Conservation (phyloP, 2,888 invertebrate species). For the Dendrolimus houi region DNA sequence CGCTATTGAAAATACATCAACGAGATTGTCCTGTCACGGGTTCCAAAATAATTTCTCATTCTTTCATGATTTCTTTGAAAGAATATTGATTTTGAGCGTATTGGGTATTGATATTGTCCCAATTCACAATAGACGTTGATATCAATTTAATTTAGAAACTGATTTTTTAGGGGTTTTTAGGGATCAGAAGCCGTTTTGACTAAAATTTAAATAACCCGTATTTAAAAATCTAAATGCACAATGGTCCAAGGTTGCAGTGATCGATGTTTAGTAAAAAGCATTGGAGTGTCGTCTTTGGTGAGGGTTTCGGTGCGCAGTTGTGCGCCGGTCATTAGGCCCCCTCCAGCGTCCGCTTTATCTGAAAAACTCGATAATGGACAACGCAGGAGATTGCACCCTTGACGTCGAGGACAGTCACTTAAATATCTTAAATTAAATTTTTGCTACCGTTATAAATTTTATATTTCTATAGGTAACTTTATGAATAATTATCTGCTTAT, state of each 20-base stretch:
- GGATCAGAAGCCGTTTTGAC: too few species aligned
- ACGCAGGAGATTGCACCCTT: background rate
- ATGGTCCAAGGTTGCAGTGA: too few species aligned
- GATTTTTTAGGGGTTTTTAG: too few species aligned
- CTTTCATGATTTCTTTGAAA: background rate
- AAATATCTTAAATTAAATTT: background rate
- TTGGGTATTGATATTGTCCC: too few species aligned
- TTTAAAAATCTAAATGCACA: too few species aligned
- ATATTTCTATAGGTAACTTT: too few species aligned
- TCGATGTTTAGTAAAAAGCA: background rate
- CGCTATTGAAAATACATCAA: background rate
- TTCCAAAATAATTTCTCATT: background rate
- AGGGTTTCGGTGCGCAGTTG: background rate
- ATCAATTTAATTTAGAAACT: too few species aligned
- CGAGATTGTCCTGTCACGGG: background rate
- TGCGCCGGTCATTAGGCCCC: background rate
- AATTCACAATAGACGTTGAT: too few species aligned
- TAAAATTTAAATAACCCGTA: too few species aligned
- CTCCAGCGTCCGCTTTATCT: constrained; percentile 1
- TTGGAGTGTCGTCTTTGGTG: background rate
- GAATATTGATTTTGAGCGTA: background rate
- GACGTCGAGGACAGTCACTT: background rate
- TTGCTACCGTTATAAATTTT: too few species aligned
- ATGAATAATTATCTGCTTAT: too few species aligned
- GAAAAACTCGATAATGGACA: background rate